Base-by-base conservation (phyloP, 1,140 invertebrate species). In the Thaumetopoea pityocampa region DNA sequence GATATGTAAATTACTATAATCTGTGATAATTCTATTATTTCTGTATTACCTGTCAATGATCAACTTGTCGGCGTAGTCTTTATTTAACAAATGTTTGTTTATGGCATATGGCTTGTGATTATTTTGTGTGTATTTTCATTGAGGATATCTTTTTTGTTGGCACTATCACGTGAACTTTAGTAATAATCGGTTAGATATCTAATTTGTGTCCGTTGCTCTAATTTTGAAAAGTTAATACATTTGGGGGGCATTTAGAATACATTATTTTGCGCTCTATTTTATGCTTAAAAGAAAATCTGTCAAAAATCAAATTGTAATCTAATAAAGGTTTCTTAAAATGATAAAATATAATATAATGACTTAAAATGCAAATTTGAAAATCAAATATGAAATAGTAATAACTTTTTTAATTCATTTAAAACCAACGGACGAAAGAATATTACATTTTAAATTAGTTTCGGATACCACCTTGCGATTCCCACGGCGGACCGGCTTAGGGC, bases 401-500 rank as follows among this genome's bases (percentile, higher is more conserved):
- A 43, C 41, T 43, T 43, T 43, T 32, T 33, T 34, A 67, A 78
- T 67, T 64, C 56, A 64, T 67, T 68, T 61, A 61, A 61, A 66
- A 74, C 73, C 58, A 62, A 58, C 67, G 74, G 68, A 71, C 59
- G 68, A 71, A 77, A 73, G 69, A 72, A 70, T 78, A 83, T 81
- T 81, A 76, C 74, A 67, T 78, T 84, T 84, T 80, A 81, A 81
- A 81, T 81, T 84, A 81, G 79, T 81, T 81, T 78, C 62, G 66
- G 65, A 78, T 72, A 71, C 67, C 67, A 77, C 73, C 76, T 78
- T 80, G 68, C 76, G 78, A 76, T 78, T 83, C 79, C 79, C 79
- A 83, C 79, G 79, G 69, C 67, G 54, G 52, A 53, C 11, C 44
- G 79, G 78, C 77, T 79, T 83, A 79, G 68, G 79, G 76, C 61